Percentiles rank a stretch among this genome's conserved stretches.
These are phyloP conservation scores for Turdus rufiventris DNA, from an alignment of 2,113 vertebrate genomes.

Conservation along the genomic window DNA sequence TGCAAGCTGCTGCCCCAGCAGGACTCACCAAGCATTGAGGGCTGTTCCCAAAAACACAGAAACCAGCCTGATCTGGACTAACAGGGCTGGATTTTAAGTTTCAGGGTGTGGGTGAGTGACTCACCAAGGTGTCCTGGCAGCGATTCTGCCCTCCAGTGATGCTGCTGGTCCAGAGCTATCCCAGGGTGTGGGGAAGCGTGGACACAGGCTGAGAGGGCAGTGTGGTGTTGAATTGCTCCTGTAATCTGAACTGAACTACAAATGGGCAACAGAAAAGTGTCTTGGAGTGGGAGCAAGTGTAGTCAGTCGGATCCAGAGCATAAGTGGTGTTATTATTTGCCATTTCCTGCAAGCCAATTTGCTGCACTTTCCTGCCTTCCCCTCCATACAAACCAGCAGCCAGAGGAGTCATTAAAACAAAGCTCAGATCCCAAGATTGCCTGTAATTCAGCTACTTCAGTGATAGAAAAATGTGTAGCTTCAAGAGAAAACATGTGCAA, in stretches of 20 bases:
- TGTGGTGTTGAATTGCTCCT: neutral
- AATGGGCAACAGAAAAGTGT: neutral
- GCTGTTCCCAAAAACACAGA: neutral
- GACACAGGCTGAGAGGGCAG: neutral
- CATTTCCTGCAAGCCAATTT: slow-evolving; percentile 13
- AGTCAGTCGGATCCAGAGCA: neutral
- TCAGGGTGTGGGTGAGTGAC: neutral
- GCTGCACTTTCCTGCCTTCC: neutral
- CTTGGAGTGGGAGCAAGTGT: neutral
- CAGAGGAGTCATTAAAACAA: slow-evolving; percentile 33
- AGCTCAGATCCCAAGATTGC: neutral
- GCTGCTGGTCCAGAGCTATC: accelerated
- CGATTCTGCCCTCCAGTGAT: neutral
- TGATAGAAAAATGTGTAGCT: slow-evolving; percentile 26
- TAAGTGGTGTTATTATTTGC: neutral
- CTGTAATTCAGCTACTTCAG: slow-evolving; percentile 29
- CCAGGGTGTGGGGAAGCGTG: neutral
- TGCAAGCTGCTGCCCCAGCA: neutral
- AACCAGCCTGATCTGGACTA: neutral
- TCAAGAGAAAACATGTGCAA: neutral
- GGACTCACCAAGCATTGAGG: accelerated
- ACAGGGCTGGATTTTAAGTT: neutral
- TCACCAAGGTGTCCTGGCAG: neutral
- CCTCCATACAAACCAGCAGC: neutral
- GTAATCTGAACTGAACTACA: neutral